Evolutionary conservation across 2,113 vertebrate species (phyloP), one percentile per base, ranked within the genome.

Genomic region (Poeciliopsis turrubarensis): DNA sequence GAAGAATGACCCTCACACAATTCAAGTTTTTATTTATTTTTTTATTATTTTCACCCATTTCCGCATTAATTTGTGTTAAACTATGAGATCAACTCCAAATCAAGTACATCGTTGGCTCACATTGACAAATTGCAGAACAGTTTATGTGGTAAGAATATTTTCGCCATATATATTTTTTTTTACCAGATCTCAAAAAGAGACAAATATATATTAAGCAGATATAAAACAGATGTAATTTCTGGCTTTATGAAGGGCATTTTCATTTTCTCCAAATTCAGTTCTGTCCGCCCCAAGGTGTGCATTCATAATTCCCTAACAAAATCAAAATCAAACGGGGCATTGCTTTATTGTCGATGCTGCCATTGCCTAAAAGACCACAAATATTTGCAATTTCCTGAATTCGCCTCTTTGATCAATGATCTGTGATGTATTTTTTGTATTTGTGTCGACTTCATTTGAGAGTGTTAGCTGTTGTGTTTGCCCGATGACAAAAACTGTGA

Each of bases 401-500:
- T 87, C 69, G 80, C 73, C 63, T 87, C 81, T 89, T 79, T 90
- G 87, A 92, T 89, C 80, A 89, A 85, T 88, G 81, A 86, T 84
- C 31, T 84, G 61, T 67, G 78, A 67, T 75, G 27, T 71, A 60
- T 62, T 75, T 27, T 72, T 70, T 64, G 65, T 47, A 60, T 44
- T 29, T 67, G 41, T 22, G 44, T 72, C 31, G 34, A 72, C 82
- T 66, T 39, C 62, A 68, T 80, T 37, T 72, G 74, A 74, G 32
- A 5, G 60, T 72, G 74, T 84, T 78, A 69, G 75, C 67, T 83
- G 72, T 80, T 81, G 81, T 84, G 66, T 88, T 82, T 75, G 73
- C 74, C 75, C 76, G 78, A 90, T 91, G 88, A 93, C 90, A 86
- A 91, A 85, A 90, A 87, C 83, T 87, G 75, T 67, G 67, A 77